phyloP scores from a whole-genome alignment of 2,113 vertebrate species.

The Eublepharis macularius region DNA sequence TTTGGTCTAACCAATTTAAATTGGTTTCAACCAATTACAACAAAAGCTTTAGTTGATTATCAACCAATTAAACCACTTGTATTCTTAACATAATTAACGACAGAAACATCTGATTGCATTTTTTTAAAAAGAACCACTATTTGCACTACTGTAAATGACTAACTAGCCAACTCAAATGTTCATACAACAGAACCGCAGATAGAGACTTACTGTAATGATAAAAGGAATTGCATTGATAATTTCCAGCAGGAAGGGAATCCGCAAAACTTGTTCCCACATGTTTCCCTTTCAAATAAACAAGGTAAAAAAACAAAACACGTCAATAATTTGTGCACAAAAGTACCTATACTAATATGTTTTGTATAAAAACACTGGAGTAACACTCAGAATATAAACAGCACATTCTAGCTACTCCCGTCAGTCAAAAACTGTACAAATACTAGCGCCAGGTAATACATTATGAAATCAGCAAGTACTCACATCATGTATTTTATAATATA shows the following conservation, averaged over 20 bases:
- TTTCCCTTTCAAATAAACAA: slow-evolving; percentile 79
- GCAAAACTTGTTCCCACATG: slow-evolving; percentile 86
- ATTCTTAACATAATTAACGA: neutral
- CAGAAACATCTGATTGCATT: no score
- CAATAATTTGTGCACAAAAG: neutral
- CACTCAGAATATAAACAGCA: neutral
- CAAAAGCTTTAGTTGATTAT: neutral
- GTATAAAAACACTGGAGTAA: no score
- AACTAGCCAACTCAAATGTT: neutral
- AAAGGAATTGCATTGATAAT: slow-evolving; percentile 87
- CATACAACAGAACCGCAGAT: slow-evolving; percentile 2
- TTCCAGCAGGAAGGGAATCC: slow-evolving; percentile 85
- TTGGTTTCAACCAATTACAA: neutral
- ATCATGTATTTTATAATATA: neutral
- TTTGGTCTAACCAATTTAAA: neutral
- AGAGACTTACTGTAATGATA: slow-evolving; percentile 81
- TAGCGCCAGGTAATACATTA: neutral
- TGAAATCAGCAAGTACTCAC: neutral
- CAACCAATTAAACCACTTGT: neutral
- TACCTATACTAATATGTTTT: neutral
- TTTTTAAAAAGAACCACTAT: neutral
- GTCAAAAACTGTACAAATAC: neutral
- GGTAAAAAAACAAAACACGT: slow-evolving; percentile 11
- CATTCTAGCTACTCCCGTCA: neutral
- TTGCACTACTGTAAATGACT: neutral